Evolutionary conservation across 1,140 invertebrate species (phyloP).

Genomic region (Plectrocnemia conspersa): DNA sequence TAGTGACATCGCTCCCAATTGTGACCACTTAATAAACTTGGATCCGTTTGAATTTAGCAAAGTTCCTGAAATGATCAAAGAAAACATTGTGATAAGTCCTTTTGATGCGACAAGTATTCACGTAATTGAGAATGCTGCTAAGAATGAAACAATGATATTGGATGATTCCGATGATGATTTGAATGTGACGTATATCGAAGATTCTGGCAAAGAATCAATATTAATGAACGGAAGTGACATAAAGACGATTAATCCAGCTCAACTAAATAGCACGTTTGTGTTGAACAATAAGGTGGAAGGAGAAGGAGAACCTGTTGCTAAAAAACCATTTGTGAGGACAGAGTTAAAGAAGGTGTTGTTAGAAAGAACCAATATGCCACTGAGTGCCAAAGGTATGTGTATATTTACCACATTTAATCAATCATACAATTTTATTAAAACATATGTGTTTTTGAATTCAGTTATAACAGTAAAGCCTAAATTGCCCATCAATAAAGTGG

Average conservation of each 20-base stretch:
- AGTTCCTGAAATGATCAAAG: conserved; percentile 35
- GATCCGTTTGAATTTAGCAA: conserved; percentile 38
- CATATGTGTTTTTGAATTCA: neutral
- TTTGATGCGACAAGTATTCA: neutral
- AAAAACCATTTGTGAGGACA: conserved; percentile 2
- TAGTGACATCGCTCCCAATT: too few species aligned
- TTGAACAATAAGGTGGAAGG: conserved; percentile 34
- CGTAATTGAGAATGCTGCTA: conserved; percentile 36
- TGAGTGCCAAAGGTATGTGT: conserved; percentile 24
- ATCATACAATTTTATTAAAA: neutral
- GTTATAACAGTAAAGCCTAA: conserved; percentile 9
- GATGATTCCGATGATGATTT: conserved; percentile 11
- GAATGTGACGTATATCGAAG: conserved; percentile 20
- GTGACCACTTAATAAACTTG: conserved; percentile 40
- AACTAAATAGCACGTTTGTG: conserved; percentile 49
- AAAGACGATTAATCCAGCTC: conserved; percentile 40
- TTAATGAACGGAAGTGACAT: too few species aligned
- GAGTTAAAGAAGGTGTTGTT: conserved; percentile 21
- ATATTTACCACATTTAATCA: conserved; percentile 1
- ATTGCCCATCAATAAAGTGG: conserved; percentile 7
- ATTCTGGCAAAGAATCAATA: neutral
- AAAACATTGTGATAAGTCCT: conserved; percentile 22
- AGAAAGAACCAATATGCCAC: conserved; percentile 27
- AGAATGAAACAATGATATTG: neutral
- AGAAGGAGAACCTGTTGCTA: conserved; percentile 8